Evolutionary conservation across 1,140 invertebrate species (phyloP).

Genomic region (Psix sp.): DNA sequence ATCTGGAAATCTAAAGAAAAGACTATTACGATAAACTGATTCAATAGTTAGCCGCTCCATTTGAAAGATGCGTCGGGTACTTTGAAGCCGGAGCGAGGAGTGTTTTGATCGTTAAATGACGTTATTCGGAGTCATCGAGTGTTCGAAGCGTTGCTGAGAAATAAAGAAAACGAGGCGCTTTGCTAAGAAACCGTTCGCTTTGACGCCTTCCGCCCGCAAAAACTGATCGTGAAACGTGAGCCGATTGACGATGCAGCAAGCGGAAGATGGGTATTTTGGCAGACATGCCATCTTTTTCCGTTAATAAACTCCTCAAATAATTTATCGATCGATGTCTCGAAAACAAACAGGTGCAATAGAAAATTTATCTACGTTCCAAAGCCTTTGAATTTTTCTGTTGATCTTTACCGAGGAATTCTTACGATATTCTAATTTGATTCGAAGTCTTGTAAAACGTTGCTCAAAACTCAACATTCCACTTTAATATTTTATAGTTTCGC

Average conservation of each 20-base stretch:
- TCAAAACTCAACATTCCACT: too few relatives aligned
- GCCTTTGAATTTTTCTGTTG: conserved; percentile 17
- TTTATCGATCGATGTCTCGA: conserved; percentile 22
- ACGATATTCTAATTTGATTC: too few relatives aligned
- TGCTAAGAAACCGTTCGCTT: conserved; percentile 45
- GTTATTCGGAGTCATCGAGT: conserved; percentile 54
- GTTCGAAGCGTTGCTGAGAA: conserved; percentile 44
- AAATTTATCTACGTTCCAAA: conserved; percentile 8
- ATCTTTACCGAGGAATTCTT: too few relatives aligned
- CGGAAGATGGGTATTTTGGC: conserved; percentile 41
- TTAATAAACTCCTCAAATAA: conserved; percentile 43
- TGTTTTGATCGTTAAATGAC: conserved; percentile 51
- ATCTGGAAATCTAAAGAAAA: too few relatives aligned
- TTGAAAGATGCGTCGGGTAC: conserved; percentile 42
- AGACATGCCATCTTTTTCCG: conserved; percentile 11
- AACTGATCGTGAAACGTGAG: conserved; percentile 57
- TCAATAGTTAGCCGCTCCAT: conserved; percentile 52
- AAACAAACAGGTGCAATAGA: conserved; percentile 42
- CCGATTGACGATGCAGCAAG: conserved; percentile 34
- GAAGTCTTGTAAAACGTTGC: too few relatives aligned
- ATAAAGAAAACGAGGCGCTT: conserved; percentile 47
- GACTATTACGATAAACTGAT: conserved; percentile 48
- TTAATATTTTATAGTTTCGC: conserved; percentile 1
- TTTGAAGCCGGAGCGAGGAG: conserved; percentile 37
- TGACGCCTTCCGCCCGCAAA: conserved; percentile 59